Evolutionary conservation across 2,113 vertebrate genomes (phyloP).

Genomic region (Poeciliopsis retropinna): DNA sequence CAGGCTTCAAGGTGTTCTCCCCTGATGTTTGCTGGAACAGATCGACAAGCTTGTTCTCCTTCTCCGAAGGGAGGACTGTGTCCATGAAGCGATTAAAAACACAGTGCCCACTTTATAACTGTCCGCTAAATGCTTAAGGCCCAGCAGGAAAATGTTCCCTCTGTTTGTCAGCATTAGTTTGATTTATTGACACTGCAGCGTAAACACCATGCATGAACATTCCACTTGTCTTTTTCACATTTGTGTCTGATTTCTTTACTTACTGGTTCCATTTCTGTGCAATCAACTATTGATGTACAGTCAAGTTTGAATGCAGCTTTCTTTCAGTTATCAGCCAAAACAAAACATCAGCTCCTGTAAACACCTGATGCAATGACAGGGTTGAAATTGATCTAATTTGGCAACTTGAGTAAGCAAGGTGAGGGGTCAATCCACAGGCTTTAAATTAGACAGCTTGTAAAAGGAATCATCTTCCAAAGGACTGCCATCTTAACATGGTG

Average conservation of each 20-base stretch:
- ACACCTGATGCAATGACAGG: neutral
- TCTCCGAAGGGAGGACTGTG: slow-evolving; percentile 56
- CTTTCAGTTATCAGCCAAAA: neutral
- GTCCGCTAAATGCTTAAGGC: slow-evolving; percentile 45
- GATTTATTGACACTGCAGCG: slow-evolving; percentile 47
- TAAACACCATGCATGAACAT: slow-evolving; percentile 45
- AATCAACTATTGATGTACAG: neutral
- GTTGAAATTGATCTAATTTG: neutral
- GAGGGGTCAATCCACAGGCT: too few relatives aligned
- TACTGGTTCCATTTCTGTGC: neutral
- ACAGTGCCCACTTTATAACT: slow-evolving; percentile 70
- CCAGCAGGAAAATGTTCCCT: slow-evolving; percentile 43
- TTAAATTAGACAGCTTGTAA: too few relatives aligned
- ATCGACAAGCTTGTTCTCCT: slow-evolving; percentile 68
- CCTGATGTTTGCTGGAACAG: slow-evolving; percentile 69
- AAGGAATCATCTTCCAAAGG: neutral
- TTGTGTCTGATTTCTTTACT: neutral
- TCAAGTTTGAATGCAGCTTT: neutral
- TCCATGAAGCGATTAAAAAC: slow-evolving; percentile 67
- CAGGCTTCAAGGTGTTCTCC: slow-evolving; percentile 70
- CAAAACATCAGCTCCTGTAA: neutral
- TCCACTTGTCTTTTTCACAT: slow-evolving; percentile 12
- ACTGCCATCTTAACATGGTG: neutral
- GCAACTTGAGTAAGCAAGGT: neutral
- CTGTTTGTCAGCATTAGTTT: slow-evolving; percentile 34